phyloP scores from a whole-genome alignment of 1,140 invertebrate species.

The Megalopta genalis region DNA sequence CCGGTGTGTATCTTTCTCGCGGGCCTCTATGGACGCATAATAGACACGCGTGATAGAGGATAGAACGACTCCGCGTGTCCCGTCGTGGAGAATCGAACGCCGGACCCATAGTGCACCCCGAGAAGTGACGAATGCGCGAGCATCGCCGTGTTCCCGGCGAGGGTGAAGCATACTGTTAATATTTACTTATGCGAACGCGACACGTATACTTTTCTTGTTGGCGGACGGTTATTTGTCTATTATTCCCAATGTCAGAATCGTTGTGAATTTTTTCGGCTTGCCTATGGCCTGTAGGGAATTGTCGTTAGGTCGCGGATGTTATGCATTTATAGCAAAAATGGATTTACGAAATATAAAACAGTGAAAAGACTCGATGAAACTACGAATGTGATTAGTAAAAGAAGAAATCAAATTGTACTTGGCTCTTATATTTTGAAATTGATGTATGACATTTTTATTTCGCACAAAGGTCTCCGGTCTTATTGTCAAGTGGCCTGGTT shows the following conservation, averaged over 20 bases:
- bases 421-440: too few species aligned
- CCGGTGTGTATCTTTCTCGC: slow-evolving; percentile 66
- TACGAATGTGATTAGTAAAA: too few species aligned
- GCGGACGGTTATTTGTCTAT: slow-evolving; percentile 15
- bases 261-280: slow-evolving; percentile 16
- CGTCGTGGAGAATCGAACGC: slow-evolving; percentile 9
- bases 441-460: too few species aligned
- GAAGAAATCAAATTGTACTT: too few species aligned
- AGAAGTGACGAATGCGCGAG: slow-evolving; percentile 30
- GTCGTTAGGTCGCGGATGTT: too few species aligned
- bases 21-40: slow-evolving; percentile 63
- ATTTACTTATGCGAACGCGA: slow-evolving; percentile 35
- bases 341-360: too few species aligned
- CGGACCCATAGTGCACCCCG: neutral
- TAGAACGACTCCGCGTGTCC: slow-evolving; percentile 43
- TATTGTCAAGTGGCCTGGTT: too few species aligned
- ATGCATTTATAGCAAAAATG: too few species aligned
- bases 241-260: neutral
- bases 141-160: neutral
- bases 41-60: slow-evolving; percentile 65
- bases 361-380: too few species aligned
- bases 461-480: too few species aligned
- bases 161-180: slow-evolving; percentile 28
- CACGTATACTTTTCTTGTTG: slow-evolving; percentile 31
- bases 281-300: too few species aligned